Evolutionary conservation across 2,888 invertebrate species (phyloP), one percentile per base, ranked within the genome.

Genomic region (Mechanitis messenoides): DNA sequence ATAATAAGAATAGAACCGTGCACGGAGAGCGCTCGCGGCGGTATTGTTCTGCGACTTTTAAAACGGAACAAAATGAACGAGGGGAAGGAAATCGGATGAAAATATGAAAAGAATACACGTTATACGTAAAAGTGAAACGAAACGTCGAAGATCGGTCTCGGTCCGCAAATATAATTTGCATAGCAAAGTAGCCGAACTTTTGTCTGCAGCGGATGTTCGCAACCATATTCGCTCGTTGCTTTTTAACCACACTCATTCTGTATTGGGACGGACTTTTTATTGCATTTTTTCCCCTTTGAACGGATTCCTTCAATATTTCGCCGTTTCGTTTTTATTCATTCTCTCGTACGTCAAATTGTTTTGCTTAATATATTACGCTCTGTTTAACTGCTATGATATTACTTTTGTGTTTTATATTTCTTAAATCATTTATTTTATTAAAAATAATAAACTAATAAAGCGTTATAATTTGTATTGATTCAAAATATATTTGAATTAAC

Each of bases 141-240:
- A 89, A 88, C 79, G 86, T 81, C 78, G 83, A 83, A 85, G 88
- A 89, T 89, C 87, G 86, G 84, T 83, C 85, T 81, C 83, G 83
- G 90, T 90, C 90, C 83, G 90, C 90, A 91, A 91, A 91, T 90
- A 90, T 90, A 90, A 91, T 91, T 91, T 91, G 90, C 91, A 91
- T 91, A 90, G 87, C 78, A 90, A 90, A 91, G 87, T 91, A 89
- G 87, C 81, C 85, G 74, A 84, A 90, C 87, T 85, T 88, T 88
- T 87, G 90, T 88, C 86, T 88, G 88, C 84, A 81, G 76, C 87
- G 85, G 87, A 86, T 86, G 86, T 85, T 88, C 83, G 84, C 82
- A 84, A 84, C 86, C 90, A 87, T 88, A 88, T 87, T 85, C 90
- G 87, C 84, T 84, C 81, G 85, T 87, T 85, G 86, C 87, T 90